Conservation (phyloP, 1,140 invertebrate genomes). For the Brachionus angularis region DNA sequence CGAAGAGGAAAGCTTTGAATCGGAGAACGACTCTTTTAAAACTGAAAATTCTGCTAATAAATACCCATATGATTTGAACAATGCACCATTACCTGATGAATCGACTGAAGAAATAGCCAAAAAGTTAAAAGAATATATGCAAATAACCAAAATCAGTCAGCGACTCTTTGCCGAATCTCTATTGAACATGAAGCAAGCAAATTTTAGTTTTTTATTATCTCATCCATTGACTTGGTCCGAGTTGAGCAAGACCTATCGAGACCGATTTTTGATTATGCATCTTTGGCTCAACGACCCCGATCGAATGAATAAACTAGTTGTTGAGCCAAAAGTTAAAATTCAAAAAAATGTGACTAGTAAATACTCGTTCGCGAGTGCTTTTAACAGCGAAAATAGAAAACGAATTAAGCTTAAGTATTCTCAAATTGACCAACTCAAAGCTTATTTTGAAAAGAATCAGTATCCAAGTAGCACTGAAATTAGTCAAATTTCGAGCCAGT, state of each 20-base stretch:
- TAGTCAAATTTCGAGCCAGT: slow-evolving; percentile 5
- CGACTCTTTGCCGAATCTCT: slow-evolving; percentile 18
- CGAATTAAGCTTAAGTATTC: slow-evolving; percentile 11
- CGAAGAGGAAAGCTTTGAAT: slow-evolving; percentile 5
- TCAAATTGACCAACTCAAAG: slow-evolving; percentile 26
- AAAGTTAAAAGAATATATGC: slow-evolving; percentile 37
- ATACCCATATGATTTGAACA: slow-evolving; percentile 1
- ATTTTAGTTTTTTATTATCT: slow-evolving; percentile 36
- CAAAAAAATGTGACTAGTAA: background rate
- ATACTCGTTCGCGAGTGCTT: slow-evolving; percentile 13
- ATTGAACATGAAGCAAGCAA: slow-evolving; percentile 38
- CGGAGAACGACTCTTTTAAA: background rate
- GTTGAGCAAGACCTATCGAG: slow-evolving; percentile 36
- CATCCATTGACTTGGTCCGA: slow-evolving; percentile 26
- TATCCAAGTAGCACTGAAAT: slow-evolving; percentile 38
- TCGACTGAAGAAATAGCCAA: slow-evolving; percentile 28
- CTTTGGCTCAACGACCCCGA: slow-evolving; percentile 36
- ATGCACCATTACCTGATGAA: background rate
- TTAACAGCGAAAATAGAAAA: slow-evolving; percentile 29
- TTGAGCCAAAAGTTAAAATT: background rate
- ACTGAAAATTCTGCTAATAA: no score
- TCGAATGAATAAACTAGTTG: background rate
- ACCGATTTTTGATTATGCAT: slow-evolving; percentile 26
- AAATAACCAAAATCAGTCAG: slow-evolving; percentile 10
- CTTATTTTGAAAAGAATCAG: slow-evolving; percentile 17